Base-by-base conservation (phyloP, 2,797 vertebrate species). In the Sebastes goodei region DNA sequence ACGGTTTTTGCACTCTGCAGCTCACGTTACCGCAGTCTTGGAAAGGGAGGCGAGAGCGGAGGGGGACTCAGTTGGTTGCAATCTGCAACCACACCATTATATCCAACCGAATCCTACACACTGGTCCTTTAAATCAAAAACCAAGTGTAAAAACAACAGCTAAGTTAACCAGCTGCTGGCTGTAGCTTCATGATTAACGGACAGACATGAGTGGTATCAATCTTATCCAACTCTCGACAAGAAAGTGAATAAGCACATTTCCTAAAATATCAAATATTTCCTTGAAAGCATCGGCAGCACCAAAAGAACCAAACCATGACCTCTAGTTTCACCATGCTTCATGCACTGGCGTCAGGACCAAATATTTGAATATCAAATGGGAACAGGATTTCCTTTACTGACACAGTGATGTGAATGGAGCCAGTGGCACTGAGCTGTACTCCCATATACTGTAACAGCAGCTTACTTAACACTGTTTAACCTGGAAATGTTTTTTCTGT, bases 401-500 rank as follows among this genome's bases (percentile, higher is more conserved):
- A 76, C 53, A 59, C 20, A 30, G 17, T 59, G 53, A 74, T 63
- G 68, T 77, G 75, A 80, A 76, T 21, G 65, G 15, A 71, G 55
- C 71, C 72, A 53, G 64, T 62, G 74, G 71, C 77, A 74, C 67
- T 35, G 55, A 78, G 49, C 33, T 73, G 3, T 3, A 5, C 66
- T 49, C 6, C 25, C 62, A 42, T 25, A 25, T 80, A 42, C 38
- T 42, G 38, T 42, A 62, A 68, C 32, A 61, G 57, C 76, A 79
- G 74, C 35, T 77, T 74, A 75, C 62, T 69, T 85, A 69, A 79
- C 73, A n/a, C 52, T 88, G 88, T 89, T 89, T 74, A 75, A 89
- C 77, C 82, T 88, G 85, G 86, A 93, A 90, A 86, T 60, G 76
- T 83, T 69, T 86, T 86, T 62, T 76, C 72, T 67, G 56, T 4